Evolutionary conservation across 2,797 vertebrate genomes (phyloP), one percentile per base, ranked within the genome.

Genomic region (Pangasius sanitwongsei): DNA sequence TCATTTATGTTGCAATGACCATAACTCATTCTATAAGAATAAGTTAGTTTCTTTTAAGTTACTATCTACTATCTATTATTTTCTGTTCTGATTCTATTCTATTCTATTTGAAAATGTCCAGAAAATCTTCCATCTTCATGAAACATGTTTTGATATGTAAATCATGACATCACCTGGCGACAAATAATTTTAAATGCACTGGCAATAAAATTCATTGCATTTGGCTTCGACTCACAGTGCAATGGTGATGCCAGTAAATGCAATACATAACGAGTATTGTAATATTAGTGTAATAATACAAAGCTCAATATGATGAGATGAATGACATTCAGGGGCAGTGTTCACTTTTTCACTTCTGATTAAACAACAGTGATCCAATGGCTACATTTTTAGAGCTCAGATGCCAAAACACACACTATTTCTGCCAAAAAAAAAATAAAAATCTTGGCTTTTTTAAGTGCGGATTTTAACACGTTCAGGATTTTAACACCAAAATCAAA

Each of bases 351-450:
- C n/a, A 57, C 37, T 34, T 59, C 37, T 77, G 28, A 65, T 9
- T 57, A 78, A 65, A 78, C 59, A 86, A 55, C 72, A 63, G 72
- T 87, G 57, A 78, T 74, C 74, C 57, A 63, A 4, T 37, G 55
- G n/a, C 1, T 67, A 61, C 9, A 75, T 72, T 50, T 31, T 61
- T 55, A 28, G 67, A 48, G 23, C 70, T 72, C 57, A 72, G 34
- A n/a, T 55, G 28, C 31, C 23, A 86, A 59, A 59, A 37, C 23
- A 57, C 25, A 3, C 9, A 12, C 25, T 50, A n/a, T 48, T 12
- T 25, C 53, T 57, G 23, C 84, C 31, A 57, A 50, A 41, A 37
- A 2, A 4, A 28, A 34, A 44, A 77, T 0, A 23, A 61, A 23
- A 61, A 25, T 61, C 34, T 57, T 86, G 85, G 70, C 34, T 37